Evolutionary conservation across 2,113 vertebrate species (phyloP).

Genomic region (Phoenicopterus ruber): DNA sequence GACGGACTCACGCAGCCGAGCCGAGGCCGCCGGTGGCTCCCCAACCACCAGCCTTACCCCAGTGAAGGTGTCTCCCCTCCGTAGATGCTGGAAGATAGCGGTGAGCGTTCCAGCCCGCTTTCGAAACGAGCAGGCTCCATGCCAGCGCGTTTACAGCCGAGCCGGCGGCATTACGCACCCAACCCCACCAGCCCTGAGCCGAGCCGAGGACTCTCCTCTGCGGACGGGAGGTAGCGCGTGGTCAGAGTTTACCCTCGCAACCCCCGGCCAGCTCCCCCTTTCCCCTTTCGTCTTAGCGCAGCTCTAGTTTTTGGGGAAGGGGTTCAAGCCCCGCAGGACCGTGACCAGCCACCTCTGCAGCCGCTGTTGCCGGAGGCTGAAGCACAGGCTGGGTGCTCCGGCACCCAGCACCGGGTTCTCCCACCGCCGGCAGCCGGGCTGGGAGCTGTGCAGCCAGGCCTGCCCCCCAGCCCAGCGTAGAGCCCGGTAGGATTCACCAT

Average conservation of each 20-base stretch:
- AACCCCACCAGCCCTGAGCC: not conserved
- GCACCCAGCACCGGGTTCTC: not conserved
- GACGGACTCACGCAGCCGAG: not conserved
- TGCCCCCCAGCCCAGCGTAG: not conserved
- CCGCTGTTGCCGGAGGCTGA: not conserved
- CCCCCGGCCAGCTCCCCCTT: not conserved
- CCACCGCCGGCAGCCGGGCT: no score
- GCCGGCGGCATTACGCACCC: not conserved
- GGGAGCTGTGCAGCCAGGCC: not conserved
- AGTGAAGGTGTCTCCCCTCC: not conserved
- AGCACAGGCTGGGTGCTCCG: not conserved
- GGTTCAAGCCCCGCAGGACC: not conserved
- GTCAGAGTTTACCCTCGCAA: not conserved
- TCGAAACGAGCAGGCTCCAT: not conserved
- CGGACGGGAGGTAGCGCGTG: accelerated
- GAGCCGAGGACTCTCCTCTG: not conserved
- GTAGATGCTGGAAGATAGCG: accelerated
- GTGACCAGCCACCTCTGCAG: not conserved
- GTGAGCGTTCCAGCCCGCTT: accelerated
- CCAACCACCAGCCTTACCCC: not conserved
- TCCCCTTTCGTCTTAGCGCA: not conserved
- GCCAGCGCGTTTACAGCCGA: not conserved
- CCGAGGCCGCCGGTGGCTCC: not conserved
- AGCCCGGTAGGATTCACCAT: not conserved
- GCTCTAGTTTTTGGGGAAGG: not conserved